These are phyloP conservation scores for Abscondita cerata DNA, from an alignment of 2,888 invertebrate genomes.

Conservation along the genomic window DNA sequence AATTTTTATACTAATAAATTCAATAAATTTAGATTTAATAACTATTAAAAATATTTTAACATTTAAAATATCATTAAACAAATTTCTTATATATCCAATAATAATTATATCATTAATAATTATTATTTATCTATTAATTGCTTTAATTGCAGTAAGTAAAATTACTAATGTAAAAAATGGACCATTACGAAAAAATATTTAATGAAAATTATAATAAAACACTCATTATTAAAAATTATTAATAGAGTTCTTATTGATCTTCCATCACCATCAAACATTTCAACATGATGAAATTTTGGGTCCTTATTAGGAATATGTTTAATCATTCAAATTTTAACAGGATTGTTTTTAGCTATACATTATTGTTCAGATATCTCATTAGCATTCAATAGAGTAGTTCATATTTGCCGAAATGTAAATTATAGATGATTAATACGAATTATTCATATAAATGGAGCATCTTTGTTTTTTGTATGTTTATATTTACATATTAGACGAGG, in stretches of 20 bases:
- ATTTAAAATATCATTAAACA: conserved; percentile 55
- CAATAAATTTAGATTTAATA: conserved; percentile 50
- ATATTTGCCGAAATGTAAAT: conserved; percentile 75
- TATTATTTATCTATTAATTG: conserved; percentile 68
- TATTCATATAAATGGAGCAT: conserved; percentile 75
- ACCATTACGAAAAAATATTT: conserved; percentile 60
- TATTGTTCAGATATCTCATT: conserved; percentile 68
- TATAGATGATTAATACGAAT: conserved; percentile 72
- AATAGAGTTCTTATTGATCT: conserved; percentile 67
- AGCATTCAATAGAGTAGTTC: conserved; percentile 71
- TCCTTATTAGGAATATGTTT: conserved; percentile 69
- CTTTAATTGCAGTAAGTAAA: conserved; percentile 66
- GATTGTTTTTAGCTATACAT: conserved; percentile 74
- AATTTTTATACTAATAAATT: conserved; percentile 44
- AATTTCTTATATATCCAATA: conserved; percentile 63
- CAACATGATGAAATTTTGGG: conserved; percentile 73
- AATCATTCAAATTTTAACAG: conserved; percentile 71
- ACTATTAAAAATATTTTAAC: conserved; percentile 41
- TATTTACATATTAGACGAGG: conserved; percentile 74
- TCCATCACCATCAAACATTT: conserved; percentile 69
- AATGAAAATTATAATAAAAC: conserved; percentile 63
- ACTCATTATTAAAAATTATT: conserved; percentile 65
- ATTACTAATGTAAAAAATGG: conserved; percentile 65
- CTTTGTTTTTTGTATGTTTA: conserved; percentile 75
- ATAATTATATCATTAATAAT: conserved; percentile 62